phyloP scores from a whole-genome alignment of 64 coral and sea anemone species.

The Cladopsammia gracilis region DNA sequence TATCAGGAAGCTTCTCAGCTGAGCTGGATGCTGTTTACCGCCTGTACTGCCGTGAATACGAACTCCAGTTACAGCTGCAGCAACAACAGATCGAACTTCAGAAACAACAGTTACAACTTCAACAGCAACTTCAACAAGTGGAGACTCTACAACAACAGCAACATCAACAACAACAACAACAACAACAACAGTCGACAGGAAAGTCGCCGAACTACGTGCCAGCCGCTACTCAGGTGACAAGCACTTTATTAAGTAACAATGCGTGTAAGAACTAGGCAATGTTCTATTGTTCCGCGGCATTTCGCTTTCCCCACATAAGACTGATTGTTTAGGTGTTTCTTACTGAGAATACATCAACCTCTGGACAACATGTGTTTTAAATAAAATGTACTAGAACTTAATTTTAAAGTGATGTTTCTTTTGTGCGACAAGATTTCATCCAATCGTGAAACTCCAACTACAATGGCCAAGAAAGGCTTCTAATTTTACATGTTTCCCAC shows the following conservation, averaged over 20 bases:
- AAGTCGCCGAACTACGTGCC: neutral
- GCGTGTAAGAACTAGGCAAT: too few relatives aligned
- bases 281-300: too few relatives aligned
- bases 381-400: too few relatives aligned
- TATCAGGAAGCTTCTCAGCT: conserved; percentile 61
- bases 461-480: too few relatives aligned
- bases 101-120: conserved; percentile 92
- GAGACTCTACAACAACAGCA: conserved; percentile 82
- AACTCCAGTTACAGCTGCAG: conserved; percentile 87
- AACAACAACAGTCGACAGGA: neutral
- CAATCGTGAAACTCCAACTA: too few relatives aligned
- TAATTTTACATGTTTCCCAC: too few relatives aligned
- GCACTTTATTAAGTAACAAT: neutral
- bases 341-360: too few relatives aligned
- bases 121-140: conserved; percentile 91
- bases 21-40: conserved; percentile 93
- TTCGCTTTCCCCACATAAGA: too few relatives aligned
- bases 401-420: too few relatives aligned
- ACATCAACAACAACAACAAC: neutral
- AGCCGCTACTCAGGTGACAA: neutral
- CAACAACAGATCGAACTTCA: conserved; percentile 94
- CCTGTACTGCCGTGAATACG: conserved; percentile 87
- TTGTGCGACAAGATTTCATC: too few relatives aligned
- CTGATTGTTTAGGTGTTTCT: too few relatives aligned
- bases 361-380: too few relatives aligned